Evolutionary conservation across 2,797 vertebrate genomes (phyloP).

Genomic region (Crenichthys baileyi): DNA sequence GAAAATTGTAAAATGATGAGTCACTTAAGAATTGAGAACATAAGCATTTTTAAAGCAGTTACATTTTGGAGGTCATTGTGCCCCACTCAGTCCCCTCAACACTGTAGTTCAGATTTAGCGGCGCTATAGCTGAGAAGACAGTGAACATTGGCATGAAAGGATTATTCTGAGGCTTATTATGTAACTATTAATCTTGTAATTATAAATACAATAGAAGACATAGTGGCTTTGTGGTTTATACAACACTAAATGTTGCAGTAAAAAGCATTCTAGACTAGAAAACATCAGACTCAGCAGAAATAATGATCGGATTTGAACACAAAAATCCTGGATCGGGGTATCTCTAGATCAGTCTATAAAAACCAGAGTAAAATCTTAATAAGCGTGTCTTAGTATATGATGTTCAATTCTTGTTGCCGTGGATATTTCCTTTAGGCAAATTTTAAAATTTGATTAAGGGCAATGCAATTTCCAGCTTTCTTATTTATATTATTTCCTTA

Average conservation of each 20-base stretch:
- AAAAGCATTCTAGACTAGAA: background rate
- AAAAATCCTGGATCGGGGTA: background rate
- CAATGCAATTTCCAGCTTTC: constrained; percentile 47
- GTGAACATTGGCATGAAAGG: background rate
- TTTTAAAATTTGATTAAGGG: constrained; percentile 29
- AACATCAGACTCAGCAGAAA: background rate
- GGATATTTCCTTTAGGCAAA: constrained; percentile 43
- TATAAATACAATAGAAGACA: background rate
- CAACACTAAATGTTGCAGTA: background rate
- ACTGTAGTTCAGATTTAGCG: background rate
- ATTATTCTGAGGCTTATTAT: background rate
- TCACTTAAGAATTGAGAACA: no score
- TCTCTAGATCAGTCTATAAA: background rate
- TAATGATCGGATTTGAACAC: background rate
- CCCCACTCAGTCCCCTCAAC: background rate
- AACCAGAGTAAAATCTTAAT: background rate
- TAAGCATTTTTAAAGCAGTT: no score
- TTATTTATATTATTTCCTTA: constrained; percentile 24
- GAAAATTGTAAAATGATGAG: no score
- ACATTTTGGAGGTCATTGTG: background rate
- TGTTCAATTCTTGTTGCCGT: constrained; percentile 29
- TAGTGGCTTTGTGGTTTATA: background rate
- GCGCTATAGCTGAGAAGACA: background rate
- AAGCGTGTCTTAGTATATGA: background rate
- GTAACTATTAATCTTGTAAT: background rate